Conservation (phyloP, 2,888 invertebrate species). For the Eupithecia dodoneata region DNA sequence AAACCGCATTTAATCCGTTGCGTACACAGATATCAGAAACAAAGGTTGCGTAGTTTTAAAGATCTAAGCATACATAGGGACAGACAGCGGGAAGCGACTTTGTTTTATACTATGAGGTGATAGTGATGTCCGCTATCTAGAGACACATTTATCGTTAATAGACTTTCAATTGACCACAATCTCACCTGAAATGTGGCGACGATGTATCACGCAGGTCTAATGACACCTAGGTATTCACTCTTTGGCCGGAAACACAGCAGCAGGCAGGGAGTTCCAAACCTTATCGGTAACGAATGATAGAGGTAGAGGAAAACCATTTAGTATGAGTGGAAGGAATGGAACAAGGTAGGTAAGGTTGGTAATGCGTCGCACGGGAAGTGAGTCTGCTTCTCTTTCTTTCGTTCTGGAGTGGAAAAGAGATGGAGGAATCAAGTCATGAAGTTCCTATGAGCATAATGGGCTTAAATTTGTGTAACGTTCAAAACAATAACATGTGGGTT, state of each 20-base stretch:
- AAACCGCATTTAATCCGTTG: too few species aligned
- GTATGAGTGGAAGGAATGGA: neutral
- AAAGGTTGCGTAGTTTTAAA: too few species aligned
- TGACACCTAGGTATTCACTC: neutral
- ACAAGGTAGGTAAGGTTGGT: neutral
- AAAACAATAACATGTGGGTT: neutral
- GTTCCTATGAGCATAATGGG: neutral
- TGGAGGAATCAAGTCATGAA: neutral
- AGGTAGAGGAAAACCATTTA: neutral
- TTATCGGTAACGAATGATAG: neutral
- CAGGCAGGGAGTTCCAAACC: neutral
- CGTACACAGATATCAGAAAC: too few species aligned
- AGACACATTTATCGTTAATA: neutral
- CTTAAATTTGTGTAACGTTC: neutral
- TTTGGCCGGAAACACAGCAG: neutral
- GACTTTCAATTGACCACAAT: neutral
- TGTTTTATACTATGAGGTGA: too few species aligned
- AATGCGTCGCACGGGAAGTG: neutral
- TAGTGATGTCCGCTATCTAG: neutral
- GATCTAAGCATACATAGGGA: too few species aligned
- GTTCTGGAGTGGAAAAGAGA: neutral
- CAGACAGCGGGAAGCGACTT: too few species aligned
- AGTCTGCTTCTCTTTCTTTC: neutral
- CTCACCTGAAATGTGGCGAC: neutral
- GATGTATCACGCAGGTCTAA: neutral